Evolutionary conservation across 2,113 vertebrate species (phyloP), one percentile per base, ranked within the genome.

Genomic region (Carassius carassius): DNA sequence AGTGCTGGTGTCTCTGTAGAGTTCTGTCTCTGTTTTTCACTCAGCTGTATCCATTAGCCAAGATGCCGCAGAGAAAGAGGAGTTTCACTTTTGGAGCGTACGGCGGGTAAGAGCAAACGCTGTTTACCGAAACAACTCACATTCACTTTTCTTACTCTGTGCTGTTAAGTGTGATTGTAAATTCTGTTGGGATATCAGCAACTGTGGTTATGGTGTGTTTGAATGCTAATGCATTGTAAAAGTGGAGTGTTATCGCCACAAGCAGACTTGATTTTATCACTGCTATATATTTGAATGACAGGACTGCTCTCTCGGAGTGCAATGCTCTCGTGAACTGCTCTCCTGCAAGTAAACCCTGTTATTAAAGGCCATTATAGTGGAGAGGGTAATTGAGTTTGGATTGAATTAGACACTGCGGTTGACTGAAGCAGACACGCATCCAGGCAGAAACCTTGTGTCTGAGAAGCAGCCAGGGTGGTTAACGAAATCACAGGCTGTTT

Each of bases 61-160:
- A n/a, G 35, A 91, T 91, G 90, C 86, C 90, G 23, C 90, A 91
- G 63, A 87, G 90, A 76, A 91, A 91, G 62, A 86, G 90, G 85
- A 91, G 90, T 89, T 91, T 91, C 83, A 91, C 90, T 60, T 91
- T 91, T 65, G 90, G 90, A 87, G 90, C 90, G 1, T 91, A 91
- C 72, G 90, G 90, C 85, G 90, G 90, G 90, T 91, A 87, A 90
- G 90, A 80, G 13, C 49, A 60, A 65, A 23, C 6, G 56, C 65
- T 62, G 49, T 82, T 81, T 63, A 78, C 54, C 49, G 58, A 58
- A 65, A 25, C 49, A 69, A 87, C 83, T 85, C 35, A 86, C 72
- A 47, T 80, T 49, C 35, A 84, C 72, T 49, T 80, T 49, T 25
- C 58, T 83, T 21, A 54, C 51, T 49, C 21, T 70, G 25, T 86